Evolutionary conservation across 2,113 vertebrate species (phyloP), one percentile per base, ranked within the genome.

Genomic region (Pelecanus crispus): DNA sequence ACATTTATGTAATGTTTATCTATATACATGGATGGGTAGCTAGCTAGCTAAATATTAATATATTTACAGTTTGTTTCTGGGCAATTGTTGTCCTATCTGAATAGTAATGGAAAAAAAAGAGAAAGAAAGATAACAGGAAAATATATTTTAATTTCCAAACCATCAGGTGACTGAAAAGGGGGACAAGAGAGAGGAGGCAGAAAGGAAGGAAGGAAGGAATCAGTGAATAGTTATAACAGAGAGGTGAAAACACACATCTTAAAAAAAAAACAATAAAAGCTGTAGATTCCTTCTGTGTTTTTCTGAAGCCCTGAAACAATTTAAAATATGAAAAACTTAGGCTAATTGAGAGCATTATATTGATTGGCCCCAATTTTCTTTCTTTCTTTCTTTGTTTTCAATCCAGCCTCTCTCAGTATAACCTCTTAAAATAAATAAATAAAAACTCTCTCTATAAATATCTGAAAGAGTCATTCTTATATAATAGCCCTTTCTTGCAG

Each of bases 301-400:
- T 92, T 85, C 72, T 96, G 68, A 87, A 92, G 62, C 49, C 50
- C 50, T 88, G 84, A 92, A 97, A 96, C 24, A 79, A 86, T 73
- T 93, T 90, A 21, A 91, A 88, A 49, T 80, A 92, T 86, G 24
- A 94, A 92, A 93, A 93, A 77, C 73, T 86, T 40, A 34, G 86
- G 56, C 81, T 94, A 75, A 93, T 73, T 81, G 66, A 91, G 61
- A 96, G 47, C 38, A 77, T 87, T 94, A n/a, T 83, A 85, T 94
- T 94, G 81, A 94, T 66, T 96, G 22, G 89, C 73, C 45, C n/a
- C 3, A 5, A 66, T 82, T 90, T 95, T 78, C 58, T 79, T 77
- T 84, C 58, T 79, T 77, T 84, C 86, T 49, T 91, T 86, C 61
- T 95, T 96, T 94, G 73, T 95, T 96, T 96, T 85, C 86, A 87